Percentiles rank a stretch among this genome's conserved stretches.
Conservation (phyloP, 1,140 invertebrate species). For the Drosophila carrolli region DNA sequence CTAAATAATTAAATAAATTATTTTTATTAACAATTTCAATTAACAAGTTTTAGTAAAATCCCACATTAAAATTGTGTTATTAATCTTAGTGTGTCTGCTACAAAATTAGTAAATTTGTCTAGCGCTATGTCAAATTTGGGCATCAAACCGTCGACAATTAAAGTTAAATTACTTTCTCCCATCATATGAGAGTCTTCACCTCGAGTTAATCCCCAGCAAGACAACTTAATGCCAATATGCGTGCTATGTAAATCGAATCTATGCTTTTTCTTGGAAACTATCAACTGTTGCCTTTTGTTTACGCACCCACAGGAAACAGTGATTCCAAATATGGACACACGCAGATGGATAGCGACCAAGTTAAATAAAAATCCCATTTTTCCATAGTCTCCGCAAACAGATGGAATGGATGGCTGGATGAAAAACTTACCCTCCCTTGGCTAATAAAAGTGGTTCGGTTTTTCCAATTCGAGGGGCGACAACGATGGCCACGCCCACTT, state of each 20-base stretch:
- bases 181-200: background rate
- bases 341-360: constrained; percentile 16
- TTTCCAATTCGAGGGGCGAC: constrained; percentile 65
- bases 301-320: constrained; percentile 35
- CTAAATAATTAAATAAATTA: too few relatives aligned
- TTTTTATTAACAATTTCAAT: too few relatives aligned
- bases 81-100: too few relatives aligned
- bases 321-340: constrained; percentile 37
- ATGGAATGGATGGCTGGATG: constrained; percentile 23
- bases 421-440: constrained; percentile 15
- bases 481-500: constrained; percentile 17
- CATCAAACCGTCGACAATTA: too few relatives aligned
- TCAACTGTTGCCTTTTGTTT: constrained; percentile 45
- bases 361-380: constrained; percentile 58
- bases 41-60: too few relatives aligned
- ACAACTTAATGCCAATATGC: background rate
- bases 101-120: too few relatives aligned
- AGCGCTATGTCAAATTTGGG: too few relatives aligned
- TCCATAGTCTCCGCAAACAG: constrained; percentile 60
- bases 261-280: constrained; percentile 8
- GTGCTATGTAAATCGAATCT: constrained; percentile 23
- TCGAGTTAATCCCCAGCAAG: background rate
- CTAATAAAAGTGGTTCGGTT: constrained; percentile 76
- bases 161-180: too few relatives aligned
- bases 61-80: too few relatives aligned